Percentiles rank a stretch among this genome's conserved stretches.
Evolutionary conservation across 2,797 vertebrate species (phyloP).

Genomic region (Fistularia tabacaria): DNA sequence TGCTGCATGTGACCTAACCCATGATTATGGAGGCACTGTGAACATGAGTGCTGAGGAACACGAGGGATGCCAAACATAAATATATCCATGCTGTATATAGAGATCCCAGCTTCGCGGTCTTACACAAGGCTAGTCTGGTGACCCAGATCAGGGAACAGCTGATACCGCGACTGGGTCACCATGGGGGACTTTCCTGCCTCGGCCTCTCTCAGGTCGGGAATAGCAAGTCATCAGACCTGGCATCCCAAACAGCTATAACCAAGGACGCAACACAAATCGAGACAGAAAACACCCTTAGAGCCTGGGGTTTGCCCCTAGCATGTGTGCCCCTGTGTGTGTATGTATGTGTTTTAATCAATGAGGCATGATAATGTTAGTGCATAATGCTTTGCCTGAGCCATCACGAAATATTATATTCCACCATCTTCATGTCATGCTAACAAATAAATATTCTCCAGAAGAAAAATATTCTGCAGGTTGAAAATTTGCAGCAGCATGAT

Average conservation of each 20-base stretch:
- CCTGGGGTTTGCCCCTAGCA: conserved; percentile 18
- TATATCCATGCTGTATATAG: conserved; percentile 57
- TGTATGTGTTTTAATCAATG: conserved; percentile 12
- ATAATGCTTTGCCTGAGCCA: conserved; percentile 26
- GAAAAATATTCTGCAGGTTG: conserved; percentile 15
- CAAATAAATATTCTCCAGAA: conserved; percentile 3
- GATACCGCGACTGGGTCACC: conserved; percentile 60
- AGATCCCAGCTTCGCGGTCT: conserved; percentile 17
- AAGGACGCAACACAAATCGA: conserved; percentile 23
- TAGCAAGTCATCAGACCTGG: conserved; percentile 67
- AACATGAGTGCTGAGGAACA: conserved; percentile 36
- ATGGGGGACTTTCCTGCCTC: conserved; percentile 66
- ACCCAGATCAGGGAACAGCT: conserved; percentile 55
- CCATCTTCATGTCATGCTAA: conserved; percentile 8
- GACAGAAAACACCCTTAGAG: conserved; percentile 35
- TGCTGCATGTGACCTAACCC: conserved; percentile 32
- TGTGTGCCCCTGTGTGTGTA: conserved; percentile 8
- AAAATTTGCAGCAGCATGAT: conserved; percentile 1
- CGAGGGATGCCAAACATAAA: conserved; percentile 46
- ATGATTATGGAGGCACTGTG: conserved; percentile 36
- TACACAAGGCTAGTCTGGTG: conserved; percentile 32
- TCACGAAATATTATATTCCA: conserved; percentile 20
- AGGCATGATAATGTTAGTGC: conserved; percentile 19
- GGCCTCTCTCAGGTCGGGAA: conserved; percentile 47
- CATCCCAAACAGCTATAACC: conserved; percentile 46